Conservation (phyloP, 92 coral and sea anemone genomes). For the Galaxea fascicularis region DNA sequence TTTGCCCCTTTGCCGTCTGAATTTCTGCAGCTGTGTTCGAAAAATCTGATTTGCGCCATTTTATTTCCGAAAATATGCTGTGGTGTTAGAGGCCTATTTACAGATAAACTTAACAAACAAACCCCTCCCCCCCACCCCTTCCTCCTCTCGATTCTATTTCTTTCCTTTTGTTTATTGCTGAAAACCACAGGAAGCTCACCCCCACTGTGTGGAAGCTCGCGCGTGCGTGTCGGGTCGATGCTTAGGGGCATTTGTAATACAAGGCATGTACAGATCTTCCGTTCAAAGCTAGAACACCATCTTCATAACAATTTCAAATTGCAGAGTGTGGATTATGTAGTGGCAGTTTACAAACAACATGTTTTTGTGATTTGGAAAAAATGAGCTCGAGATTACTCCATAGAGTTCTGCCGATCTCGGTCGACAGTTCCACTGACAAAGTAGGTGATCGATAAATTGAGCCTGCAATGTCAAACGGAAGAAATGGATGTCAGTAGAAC, state of each 20-base stretch:
- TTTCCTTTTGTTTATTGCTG: background rate
- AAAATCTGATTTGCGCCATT: too few species aligned
- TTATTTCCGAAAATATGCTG: too few species aligned
- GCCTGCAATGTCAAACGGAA: too few species aligned
- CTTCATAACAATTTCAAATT: too few species aligned
- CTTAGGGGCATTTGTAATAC: too few species aligned
- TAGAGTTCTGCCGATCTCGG: background rate
- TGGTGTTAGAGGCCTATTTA: too few species aligned
- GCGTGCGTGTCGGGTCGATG: slow-evolving; percentile 3
- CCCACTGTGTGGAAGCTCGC: background rate
- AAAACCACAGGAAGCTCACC: background rate
- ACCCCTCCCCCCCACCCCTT: background rate
- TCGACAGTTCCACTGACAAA: background rate
- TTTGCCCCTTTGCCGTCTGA: background rate
- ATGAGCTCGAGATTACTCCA: background rate
- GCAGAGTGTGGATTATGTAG: background rate
- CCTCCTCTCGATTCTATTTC: background rate
- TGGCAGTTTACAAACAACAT: too few species aligned
- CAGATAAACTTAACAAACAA: too few species aligned
- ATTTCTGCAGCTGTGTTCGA: background rate
- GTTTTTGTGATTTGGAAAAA: background rate
- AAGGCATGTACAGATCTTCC: too few species aligned
- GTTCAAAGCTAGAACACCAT: too few species aligned
- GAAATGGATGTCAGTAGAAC: too few species aligned
- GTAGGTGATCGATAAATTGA: background rate